Base-by-base conservation (phyloP, 2,888 invertebrate genomes). In the Euclidia mi region DNA sequence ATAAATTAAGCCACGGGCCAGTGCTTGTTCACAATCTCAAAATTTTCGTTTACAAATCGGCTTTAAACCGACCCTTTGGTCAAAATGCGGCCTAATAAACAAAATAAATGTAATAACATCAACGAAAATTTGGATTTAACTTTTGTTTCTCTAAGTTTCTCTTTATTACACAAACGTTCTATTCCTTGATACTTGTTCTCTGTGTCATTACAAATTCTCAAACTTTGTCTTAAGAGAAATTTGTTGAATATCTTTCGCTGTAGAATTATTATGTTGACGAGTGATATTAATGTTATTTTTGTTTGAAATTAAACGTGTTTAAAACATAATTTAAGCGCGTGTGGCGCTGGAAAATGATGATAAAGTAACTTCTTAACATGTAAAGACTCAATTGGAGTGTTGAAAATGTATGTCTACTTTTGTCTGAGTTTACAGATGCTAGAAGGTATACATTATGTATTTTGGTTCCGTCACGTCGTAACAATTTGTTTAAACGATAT, bases 71-170 rank as follows among this genome's bases (percentile, higher is more conserved):
- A 56, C 47, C 49, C 46, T 62, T 66, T 66, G 55, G 49, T 45
- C 40, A 52, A 57, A 67, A 55, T 28, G 50, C 56, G 49, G 55
- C 31, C 46, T 48, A 66, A 66, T 75, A 71, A 70, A 71, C 67
- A 65, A 74, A 71, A 53, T 61, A 59, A 75, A 71, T 53, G 53
- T 52, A 55, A 52, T 29, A 45, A 41, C 34, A 59, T 50, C 42
- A 63, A 57, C 47, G 52, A 63, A 63, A n/a, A 42, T 71, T 66
- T 18, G 47, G 41, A 71, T 71, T 67, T 43, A 72, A 71, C 63
- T 71, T 71, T 67, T 58, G 56, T 63, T 61, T 41, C 45, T 31
- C 34, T 11, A 63, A 62, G 47, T 60, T 60, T 40, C 17, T 10
- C 32, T 57, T 44, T 69, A 55, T 65, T 65, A 60, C 52, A 57